Conservation (phyloP, 2,888 invertebrate genomes). For the Synergus umbraculus region DNA sequence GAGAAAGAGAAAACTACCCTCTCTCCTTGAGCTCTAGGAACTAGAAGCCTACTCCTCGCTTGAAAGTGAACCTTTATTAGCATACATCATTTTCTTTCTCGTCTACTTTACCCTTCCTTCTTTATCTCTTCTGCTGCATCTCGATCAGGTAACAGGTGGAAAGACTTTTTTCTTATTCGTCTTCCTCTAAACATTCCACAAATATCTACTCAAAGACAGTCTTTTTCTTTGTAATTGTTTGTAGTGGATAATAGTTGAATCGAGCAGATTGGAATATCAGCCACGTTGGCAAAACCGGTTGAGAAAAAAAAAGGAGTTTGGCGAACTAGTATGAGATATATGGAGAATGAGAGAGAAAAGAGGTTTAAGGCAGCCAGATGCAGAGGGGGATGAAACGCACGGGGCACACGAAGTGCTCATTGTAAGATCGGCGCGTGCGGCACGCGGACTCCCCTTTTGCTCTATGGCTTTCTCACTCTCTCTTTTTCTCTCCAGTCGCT, state of each 20-base stretch:
- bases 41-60: constrained; percentile 46
- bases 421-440: constrained; percentile 77
- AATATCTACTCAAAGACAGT: neutral
- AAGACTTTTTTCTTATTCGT: too few relatives aligned
- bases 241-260: constrained; percentile 6
- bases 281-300: constrained; percentile 43
- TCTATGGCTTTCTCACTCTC: constrained; percentile 55
- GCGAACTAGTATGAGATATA: constrained; percentile 43
- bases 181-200: neutral
- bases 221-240: too few relatives aligned
- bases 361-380: constrained; percentile 73
- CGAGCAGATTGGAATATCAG: constrained; percentile 48
- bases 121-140: constrained; percentile 39
- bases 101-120: constrained; percentile 52
- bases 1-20: constrained; percentile 55
- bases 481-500: constrained; percentile 54
- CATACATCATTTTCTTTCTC: constrained; percentile 40
- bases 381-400: constrained; percentile 59
- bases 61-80: constrained; percentile 26
- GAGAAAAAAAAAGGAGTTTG: constrained; percentile 52
- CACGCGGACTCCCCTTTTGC: constrained; percentile 71
- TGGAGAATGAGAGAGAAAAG: constrained; percentile 48
- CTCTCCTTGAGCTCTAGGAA: constrained; percentile 55
- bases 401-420: constrained; percentile 74
- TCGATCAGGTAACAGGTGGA: constrained; percentile 10